A percentile compares a stretch with the other conserved stretches of the same genome.
Conservation (phyloP, 2,888 invertebrate genomes). For the Eumacrocentrus americanus region DNA sequence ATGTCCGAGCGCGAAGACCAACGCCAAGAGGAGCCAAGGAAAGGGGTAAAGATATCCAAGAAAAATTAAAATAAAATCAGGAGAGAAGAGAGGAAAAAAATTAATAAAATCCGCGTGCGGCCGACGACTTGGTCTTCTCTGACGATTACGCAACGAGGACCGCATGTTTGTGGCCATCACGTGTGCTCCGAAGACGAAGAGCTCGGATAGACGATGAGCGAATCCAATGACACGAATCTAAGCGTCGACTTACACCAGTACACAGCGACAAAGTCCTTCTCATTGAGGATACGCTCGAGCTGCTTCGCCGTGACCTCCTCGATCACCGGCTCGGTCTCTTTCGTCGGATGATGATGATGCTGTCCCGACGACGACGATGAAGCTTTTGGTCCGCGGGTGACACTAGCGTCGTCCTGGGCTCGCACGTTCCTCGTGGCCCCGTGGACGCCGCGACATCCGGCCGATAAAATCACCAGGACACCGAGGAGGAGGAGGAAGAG, state of each 20-base stretch:
- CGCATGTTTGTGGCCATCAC: constrained; percentile 2
- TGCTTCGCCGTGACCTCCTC: constrained; percentile 93
- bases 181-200: not conserved
- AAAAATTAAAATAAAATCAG: not conserved
- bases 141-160: not conserved
- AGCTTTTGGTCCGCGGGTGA: constrained; percentile 46
- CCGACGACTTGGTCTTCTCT: not conserved
- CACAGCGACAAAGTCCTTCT: constrained; percentile 93
- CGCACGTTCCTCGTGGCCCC: constrained; percentile 33
- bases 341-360: constrained; percentile 37
- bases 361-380: constrained; percentile 32
- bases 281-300: constrained; percentile 85
- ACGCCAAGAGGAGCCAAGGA: not conserved
- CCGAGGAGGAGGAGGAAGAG: constrained; percentile 37
- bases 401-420: constrained; percentile 28
- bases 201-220: not conserved
- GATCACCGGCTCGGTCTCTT: constrained; percentile 76
- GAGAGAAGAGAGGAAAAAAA: not conserved
- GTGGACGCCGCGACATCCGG: constrained; percentile 38
- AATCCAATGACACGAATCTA: too few relatives aligned
- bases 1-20: constrained; percentile 7
- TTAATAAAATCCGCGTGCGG: not conserved
- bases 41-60: not conserved
- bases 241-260: constrained; percentile 88
- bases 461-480: constrained; percentile 43